A percentile compares a stretch with the other conserved stretches of the same genome.
phyloP scores from a whole-genome alignment of 2,113 vertebrate genomes.

The Cyprinodon variegatus region DNA sequence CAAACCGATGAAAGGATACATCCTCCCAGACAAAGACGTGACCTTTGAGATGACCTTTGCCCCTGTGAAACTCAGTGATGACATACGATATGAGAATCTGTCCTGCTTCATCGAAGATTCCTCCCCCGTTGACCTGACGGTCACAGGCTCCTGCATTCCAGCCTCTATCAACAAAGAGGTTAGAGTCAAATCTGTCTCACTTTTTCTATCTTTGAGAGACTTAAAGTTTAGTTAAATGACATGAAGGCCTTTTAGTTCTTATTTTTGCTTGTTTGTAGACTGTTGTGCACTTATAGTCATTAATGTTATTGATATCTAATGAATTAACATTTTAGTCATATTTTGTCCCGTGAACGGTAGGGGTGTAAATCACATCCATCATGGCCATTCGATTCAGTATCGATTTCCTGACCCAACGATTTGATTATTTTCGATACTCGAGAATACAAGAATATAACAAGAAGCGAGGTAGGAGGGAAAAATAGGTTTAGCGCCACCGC shows the following conservation, averaged over 20 bases:
- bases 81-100: conserved; percentile 78
- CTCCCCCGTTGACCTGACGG: conserved; percentile 75
- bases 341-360: no score
- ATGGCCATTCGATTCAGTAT: no score
- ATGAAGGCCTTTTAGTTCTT: not conserved
- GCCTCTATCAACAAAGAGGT: conserved; percentile 83
- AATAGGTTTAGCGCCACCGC: no score
- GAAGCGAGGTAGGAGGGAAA: no score
- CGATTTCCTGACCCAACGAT: no score
- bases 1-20: conserved; percentile 81
- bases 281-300: no score
- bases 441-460: no score
- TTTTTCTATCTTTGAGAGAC: not conserved
- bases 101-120: conserved; percentile 81
- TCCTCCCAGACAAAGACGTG: conserved; percentile 82
- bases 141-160: conserved; percentile 82
- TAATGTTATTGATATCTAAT: no score
- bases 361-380: no score
- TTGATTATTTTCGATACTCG: no score
- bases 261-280: not conserved
- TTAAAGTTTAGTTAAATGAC: not conserved
- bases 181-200: conserved; percentile 2
- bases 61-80: conserved; percentile 76
- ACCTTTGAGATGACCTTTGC: conserved; percentile 81
- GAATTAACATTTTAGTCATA: no score